Percentiles rank a stretch among this genome's conserved stretches.
Conservation (phyloP, 2,888 invertebrate species). For the Patella pellucida region DNA sequence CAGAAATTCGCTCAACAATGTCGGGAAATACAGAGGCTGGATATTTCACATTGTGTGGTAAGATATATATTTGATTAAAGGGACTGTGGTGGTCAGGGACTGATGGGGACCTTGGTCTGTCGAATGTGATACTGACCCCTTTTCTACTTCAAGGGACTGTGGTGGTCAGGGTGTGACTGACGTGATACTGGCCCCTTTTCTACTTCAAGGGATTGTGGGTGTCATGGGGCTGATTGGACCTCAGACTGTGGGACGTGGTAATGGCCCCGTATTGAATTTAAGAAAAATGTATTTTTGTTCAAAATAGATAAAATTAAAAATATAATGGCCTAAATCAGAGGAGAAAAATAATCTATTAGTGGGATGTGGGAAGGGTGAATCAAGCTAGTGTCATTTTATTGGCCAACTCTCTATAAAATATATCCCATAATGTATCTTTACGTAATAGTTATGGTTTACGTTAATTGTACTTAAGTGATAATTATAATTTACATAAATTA, state of each 20-base stretch:
- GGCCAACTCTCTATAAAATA: too few species aligned
- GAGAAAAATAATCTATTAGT: too few species aligned
- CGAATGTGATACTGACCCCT: too few species aligned
- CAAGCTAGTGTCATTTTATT: not conserved
- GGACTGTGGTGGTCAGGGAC: not conserved
- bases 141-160: not conserved
- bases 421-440: too few species aligned
- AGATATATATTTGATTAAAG: constrained; percentile 1
- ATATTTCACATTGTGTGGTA: constrained; percentile 70
- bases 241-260: not conserved
- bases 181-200: too few species aligned
- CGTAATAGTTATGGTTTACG: too few species aligned
- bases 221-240: too few species aligned
- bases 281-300: too few species aligned
- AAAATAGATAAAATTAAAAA: not conserved
- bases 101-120: not conserved
- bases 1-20: constrained; percentile 71
- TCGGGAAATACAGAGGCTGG: constrained; percentile 66
- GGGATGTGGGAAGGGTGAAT: not conserved
- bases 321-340: not conserved
- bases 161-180: too few species aligned
- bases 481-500: not conserved
- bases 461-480: too few species aligned
- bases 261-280: too few species aligned
- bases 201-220: not conserved